A percentile compares a stretch with the other conserved stretches of the same genome.
phyloP scores from a whole-genome alignment of 2,888 invertebrate species.

The Lepeophtheirus nordmannii region DNA sequence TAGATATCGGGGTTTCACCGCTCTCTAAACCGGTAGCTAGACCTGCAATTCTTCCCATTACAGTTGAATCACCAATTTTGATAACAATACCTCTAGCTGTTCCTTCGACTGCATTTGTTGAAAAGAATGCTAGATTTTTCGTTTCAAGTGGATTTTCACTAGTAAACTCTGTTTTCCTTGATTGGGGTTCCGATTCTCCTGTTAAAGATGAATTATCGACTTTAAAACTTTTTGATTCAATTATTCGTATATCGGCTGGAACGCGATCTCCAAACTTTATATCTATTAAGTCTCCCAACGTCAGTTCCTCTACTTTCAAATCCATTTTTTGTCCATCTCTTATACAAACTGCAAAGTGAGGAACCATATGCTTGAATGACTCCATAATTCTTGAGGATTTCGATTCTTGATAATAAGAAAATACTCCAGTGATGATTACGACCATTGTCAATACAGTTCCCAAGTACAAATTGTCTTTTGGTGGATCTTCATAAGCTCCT shows the following conservation, averaged over 20 bases:
- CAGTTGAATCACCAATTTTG: slow-evolving; percentile 48
- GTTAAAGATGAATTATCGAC: slow-evolving; percentile 35
- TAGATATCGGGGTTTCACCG: slow-evolving; percentile 56
- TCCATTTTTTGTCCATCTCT: slow-evolving; percentile 86
- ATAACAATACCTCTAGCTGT: slow-evolving; percentile 46
- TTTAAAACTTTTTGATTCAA: slow-evolving; percentile 42
- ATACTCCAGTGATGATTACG: slow-evolving; percentile 75
- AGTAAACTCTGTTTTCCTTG: slow-evolving; percentile 36
- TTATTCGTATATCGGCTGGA: slow-evolving; percentile 44
- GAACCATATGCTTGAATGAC: slow-evolving; percentile 46
- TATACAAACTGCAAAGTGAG: slow-evolving; percentile 39
- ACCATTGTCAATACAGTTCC: slow-evolving; percentile 72
- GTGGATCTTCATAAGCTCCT: slow-evolving; percentile 73
- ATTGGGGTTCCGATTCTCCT: slow-evolving; percentile 35
- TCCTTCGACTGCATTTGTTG: slow-evolving; percentile 55
- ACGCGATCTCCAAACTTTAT: slow-evolving; percentile 45
- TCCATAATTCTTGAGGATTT: slow-evolving; percentile 43
- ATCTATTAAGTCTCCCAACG: slow-evolving; percentile 43
- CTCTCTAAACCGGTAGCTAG: slow-evolving; percentile 48
- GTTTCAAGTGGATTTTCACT: slow-evolving; percentile 44
- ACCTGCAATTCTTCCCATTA: slow-evolving; percentile 55
- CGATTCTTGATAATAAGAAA: slow-evolving; percentile 44
- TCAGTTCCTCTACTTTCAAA: slow-evolving; percentile 70
- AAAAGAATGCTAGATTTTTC: slow-evolving; percentile 59
- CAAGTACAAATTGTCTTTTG: slow-evolving; percentile 64